Conservation (phyloP, 1,140 invertebrate species). For the Papilio helenus region DNA sequence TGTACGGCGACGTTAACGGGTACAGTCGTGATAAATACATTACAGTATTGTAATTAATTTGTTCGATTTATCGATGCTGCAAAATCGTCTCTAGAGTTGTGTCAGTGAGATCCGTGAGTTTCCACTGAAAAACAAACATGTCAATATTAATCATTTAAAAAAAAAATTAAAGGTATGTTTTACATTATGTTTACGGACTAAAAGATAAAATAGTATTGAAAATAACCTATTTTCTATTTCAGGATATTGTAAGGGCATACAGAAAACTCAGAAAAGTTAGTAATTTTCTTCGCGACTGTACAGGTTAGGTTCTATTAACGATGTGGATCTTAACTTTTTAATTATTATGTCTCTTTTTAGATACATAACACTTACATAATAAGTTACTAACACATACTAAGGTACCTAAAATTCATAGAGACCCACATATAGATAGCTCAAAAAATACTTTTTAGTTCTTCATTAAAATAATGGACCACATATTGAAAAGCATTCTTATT, state of each 20-base stretch:
- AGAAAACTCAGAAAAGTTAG: not conserved
- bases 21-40: not conserved
- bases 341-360: not conserved
- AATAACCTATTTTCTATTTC: not conserved
- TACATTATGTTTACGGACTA: not conserved
- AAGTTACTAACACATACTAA: too few relatives aligned
- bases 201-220: not conserved
- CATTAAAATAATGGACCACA: too few relatives aligned
- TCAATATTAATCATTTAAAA: too few relatives aligned
- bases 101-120: not conserved
- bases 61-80: not conserved
- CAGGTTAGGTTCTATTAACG: not conserved
- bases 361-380: too few relatives aligned
- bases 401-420: too few relatives aligned
- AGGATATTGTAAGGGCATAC: not conserved
- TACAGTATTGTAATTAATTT: not conserved
- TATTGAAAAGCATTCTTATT: too few relatives aligned
- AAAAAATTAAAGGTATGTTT: not conserved
- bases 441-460: too few relatives aligned
- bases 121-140: not conserved
- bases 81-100: not conserved
- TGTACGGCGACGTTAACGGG: constrained; percentile 28
- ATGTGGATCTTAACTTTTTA: not conserved
- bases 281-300: not conserved
- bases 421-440: too few relatives aligned